Conservation (phyloP, 1,140 invertebrate species). For the Caenorhabditis briggsae region DNA sequence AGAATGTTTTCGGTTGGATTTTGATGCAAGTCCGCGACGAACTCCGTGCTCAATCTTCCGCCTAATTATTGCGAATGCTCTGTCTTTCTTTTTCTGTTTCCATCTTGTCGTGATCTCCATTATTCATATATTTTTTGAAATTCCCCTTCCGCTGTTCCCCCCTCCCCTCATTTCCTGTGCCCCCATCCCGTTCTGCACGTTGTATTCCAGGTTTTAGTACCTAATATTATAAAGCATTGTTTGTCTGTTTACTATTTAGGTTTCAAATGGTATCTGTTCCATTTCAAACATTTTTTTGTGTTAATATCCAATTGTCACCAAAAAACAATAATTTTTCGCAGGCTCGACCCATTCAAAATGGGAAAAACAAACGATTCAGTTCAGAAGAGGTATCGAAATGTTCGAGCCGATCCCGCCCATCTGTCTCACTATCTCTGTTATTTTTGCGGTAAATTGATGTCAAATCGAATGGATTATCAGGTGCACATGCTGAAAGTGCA, state of each 20-base stretch:
- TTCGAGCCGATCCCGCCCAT: neutral
- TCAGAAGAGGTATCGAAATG: conserved; percentile 10
- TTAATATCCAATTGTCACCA: neutral
- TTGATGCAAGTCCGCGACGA: conserved; percentile 47
- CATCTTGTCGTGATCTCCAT: too few relatives aligned
- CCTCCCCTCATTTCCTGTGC: too few relatives aligned
- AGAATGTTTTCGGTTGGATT: conserved; percentile 35
- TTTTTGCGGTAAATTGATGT: conserved; percentile 6
- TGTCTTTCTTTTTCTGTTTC: too few relatives aligned
- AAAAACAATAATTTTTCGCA: neutral
- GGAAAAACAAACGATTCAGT: neutral
- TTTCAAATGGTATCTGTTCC: too few relatives aligned
- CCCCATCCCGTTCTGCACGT: too few relatives aligned
- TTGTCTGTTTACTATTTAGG: too few relatives aligned
- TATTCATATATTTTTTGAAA: too few relatives aligned
- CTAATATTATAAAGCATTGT: too few relatives aligned
- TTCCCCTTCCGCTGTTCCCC: too few relatives aligned
- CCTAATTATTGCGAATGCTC: neutral
- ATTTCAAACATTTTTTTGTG: neutral
- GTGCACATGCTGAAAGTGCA: conserved; percentile 28
- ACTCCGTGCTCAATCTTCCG: neutral
- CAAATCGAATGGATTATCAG: conserved; percentile 21
- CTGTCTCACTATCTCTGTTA: neutral
- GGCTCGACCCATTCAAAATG: neutral
- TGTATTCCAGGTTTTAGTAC: too few relatives aligned